Percentiles rank a stretch among this genome's conserved stretches.
Conservation (phyloP, 2,113 vertebrate species). For the Damaliscus lunatus region DNA sequence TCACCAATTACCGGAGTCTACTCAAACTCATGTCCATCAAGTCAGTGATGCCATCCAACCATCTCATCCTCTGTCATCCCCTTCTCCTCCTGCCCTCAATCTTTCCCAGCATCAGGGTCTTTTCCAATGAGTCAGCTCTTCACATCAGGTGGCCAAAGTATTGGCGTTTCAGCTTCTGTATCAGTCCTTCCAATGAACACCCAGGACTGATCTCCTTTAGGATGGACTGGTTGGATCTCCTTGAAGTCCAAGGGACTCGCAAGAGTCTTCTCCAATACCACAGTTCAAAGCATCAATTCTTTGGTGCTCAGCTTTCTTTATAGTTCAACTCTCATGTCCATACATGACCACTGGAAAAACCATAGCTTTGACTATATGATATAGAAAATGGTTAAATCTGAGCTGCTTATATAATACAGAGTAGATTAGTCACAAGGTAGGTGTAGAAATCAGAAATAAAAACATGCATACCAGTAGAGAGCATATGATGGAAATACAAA, state of each 20-base stretch:
- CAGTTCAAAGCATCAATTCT: background rate
- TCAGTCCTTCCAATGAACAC: background rate
- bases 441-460: background rate
- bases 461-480: background rate
- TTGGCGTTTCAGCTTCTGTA: background rate
- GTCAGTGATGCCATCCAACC: background rate
- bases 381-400: background rate
- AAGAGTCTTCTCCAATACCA: background rate
- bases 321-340: background rate
- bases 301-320: background rate
- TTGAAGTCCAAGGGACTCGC: background rate
- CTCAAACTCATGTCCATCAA: background rate
- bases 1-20: background rate
- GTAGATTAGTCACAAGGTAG: background rate
- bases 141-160: background rate
- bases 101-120: background rate
- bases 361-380: background rate
- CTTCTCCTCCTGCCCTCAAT: background rate
- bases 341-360: background rate
- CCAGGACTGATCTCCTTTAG: background rate
- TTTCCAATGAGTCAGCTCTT: background rate
- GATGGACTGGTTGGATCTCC: background rate
- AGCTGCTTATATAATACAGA: background rate
- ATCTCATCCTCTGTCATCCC: background rate
- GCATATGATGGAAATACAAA: background rate